phyloP scores from a whole-genome alignment of 2,113 vertebrate species.

The Tonatia bakeri region DNA sequence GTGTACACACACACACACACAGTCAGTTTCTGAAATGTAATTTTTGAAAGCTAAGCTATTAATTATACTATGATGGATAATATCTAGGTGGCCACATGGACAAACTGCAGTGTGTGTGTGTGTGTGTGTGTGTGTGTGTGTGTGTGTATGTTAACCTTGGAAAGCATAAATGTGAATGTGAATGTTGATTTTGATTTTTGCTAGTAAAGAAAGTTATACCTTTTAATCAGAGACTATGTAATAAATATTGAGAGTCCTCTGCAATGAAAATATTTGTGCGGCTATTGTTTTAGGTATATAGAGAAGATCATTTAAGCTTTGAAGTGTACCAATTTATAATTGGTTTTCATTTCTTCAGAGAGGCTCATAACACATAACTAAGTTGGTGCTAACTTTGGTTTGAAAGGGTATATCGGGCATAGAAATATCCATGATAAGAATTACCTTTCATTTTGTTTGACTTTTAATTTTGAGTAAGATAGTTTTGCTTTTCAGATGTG shows the following conservation, averaged over 20 bases:
- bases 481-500: constrained; percentile 90
- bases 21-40: neutral
- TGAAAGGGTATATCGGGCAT: neutral
- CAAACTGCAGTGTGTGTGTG: neutral
- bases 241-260: neutral
- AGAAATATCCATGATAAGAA: constrained; percentile 45
- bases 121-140: neutral
- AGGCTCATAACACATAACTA: neutral
- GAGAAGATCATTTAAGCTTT: constrained; percentile 5
- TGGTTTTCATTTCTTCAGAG: constrained; percentile 20
- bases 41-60: neutral
- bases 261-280: neutral
- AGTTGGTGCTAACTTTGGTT: neutral
- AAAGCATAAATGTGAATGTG: neutral
- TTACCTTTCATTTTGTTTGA: constrained; percentile 79
- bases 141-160: neutral
- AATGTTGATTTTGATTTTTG: neutral
- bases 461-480: constrained; percentile 83
- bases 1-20: neutral
- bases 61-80: neutral
- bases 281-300: neutral
- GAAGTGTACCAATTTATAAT: neutral
- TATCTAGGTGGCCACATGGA: neutral
- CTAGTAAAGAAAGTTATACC: neutral
- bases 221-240: neutral